These are phyloP conservation scores for Ceramica pisi DNA, from an alignment of 2,888 invertebrate species.

Conservation along the genomic window DNA sequence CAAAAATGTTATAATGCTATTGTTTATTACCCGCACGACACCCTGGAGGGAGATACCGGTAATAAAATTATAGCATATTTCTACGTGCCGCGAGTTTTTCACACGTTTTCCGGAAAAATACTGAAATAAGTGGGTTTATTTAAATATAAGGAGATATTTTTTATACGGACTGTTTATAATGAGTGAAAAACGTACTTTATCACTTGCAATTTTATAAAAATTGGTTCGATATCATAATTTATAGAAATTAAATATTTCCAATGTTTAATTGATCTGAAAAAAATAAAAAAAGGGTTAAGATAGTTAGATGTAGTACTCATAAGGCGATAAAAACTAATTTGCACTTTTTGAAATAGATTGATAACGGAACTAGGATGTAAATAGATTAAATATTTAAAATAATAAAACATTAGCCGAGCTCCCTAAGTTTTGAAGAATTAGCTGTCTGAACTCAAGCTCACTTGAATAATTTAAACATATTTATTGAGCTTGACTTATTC, in stretches of 20 bases:
- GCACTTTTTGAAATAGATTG: too few relatives aligned
- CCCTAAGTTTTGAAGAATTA: neutral
- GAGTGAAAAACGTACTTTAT: too few relatives aligned
- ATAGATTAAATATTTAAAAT: too few relatives aligned
- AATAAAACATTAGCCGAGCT: neutral
- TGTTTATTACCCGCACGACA: slow-evolving; percentile 56
- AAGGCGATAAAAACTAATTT: too few relatives aligned
- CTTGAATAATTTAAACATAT: neutral
- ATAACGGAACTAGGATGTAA: too few relatives aligned
- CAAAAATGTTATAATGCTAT: slow-evolving; percentile 38
- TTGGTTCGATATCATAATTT: too few relatives aligned
- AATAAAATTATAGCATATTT: slow-evolving; percentile 57
- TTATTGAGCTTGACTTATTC: neutral
- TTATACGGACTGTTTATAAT: neutral
- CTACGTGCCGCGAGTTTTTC: slow-evolving; percentile 56
- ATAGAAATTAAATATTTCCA: too few relatives aligned
- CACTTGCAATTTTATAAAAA: too few relatives aligned
- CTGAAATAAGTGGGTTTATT: slow-evolving; percentile 12
- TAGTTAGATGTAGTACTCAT: too few relatives aligned
- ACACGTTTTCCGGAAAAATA: slow-evolving; percentile 14
- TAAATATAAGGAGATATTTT: neutral
- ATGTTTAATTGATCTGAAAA: too few relatives aligned
- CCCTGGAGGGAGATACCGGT: slow-evolving; percentile 58
- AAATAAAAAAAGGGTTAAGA: too few relatives aligned
- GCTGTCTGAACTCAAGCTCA: neutral